phyloP scores from a whole-genome alignment of 2,797 vertebrate species.

The Synaphobranchus kaupii region DNA sequence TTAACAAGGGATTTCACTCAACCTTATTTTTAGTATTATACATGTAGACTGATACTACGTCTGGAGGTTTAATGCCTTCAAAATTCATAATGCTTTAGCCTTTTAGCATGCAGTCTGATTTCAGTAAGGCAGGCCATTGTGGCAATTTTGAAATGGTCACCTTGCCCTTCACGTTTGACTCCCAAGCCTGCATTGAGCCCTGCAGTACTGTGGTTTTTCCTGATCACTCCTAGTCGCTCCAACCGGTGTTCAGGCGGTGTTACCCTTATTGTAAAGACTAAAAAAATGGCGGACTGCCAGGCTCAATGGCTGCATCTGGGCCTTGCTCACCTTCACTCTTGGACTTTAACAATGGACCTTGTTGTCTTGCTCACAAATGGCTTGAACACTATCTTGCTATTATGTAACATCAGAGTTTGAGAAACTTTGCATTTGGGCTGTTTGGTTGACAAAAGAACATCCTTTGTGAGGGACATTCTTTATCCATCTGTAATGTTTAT shows the following conservation, averaged over 20 bases:
- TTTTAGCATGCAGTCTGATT: background rate
- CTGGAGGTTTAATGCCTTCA: background rate
- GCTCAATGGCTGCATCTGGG: background rate
- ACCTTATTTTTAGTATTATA: conserved; percentile 5
- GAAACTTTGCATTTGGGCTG: background rate
- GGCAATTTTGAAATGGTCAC: background rate
- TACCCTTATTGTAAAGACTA: background rate
- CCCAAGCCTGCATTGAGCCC: background rate
- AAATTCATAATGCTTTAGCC: background rate
- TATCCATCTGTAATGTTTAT: background rate
- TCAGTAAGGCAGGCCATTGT: background rate
- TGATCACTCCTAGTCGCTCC: background rate
- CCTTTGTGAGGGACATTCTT: background rate
- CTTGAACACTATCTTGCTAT: conserved; percentile 5
- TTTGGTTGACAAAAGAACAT: background rate
- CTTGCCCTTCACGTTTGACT: background rate
- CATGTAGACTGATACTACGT: background rate
- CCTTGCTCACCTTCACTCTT: background rate
- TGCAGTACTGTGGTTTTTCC: background rate
- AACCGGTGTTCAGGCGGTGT: background rate
- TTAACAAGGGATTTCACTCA: conserved; percentile 3
- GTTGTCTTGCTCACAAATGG: background rate
- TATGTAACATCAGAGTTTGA: background rate
- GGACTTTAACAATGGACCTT: conserved; percentile 12
- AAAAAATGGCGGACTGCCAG: background rate